phyloP scores from a whole-genome alignment of 1,140 invertebrate species.

The Cyclina sinensis region DNA sequence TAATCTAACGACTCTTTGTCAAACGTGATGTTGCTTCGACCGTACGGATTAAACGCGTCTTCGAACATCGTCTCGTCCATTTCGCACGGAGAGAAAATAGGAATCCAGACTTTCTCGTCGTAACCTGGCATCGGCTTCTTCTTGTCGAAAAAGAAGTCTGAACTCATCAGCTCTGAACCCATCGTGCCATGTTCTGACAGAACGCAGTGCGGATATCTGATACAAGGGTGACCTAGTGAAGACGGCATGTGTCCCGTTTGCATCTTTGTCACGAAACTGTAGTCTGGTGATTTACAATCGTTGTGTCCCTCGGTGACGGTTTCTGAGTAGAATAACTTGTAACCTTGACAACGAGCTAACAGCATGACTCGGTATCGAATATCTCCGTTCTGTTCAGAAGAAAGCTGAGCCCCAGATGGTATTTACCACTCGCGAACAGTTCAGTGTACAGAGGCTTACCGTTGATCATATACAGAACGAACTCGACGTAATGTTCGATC shows the following conservation, averaged over 20 bases:
- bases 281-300: conserved; percentile 31
- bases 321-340: conserved; percentile 23
- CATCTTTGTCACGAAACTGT: neutral
- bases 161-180: neutral
- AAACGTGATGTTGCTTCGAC: neutral
- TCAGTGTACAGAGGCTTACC: neutral
- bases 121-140: neutral
- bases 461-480: conserved; percentile 8
- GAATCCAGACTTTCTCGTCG: neutral
- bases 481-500: neutral
- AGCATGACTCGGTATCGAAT: neutral
- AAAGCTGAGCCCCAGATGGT: neutral
- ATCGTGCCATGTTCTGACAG: conserved; percentile 5
- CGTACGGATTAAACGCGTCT: neutral
- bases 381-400: conserved; percentile 8
- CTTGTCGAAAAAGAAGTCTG: neutral
- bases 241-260: conserved; percentile 9
- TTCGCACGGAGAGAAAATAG: neutral
- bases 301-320: conserved; percentile 3
- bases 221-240: neutral
- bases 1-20: neutral
- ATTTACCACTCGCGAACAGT: neutral
- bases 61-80: neutral
- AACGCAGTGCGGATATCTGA: conserved; percentile 23
- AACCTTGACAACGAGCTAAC: conserved; percentile 1